phyloP scores from a whole-genome alignment of 2,113 vertebrate species.

The Nannospalax galili region DNA sequence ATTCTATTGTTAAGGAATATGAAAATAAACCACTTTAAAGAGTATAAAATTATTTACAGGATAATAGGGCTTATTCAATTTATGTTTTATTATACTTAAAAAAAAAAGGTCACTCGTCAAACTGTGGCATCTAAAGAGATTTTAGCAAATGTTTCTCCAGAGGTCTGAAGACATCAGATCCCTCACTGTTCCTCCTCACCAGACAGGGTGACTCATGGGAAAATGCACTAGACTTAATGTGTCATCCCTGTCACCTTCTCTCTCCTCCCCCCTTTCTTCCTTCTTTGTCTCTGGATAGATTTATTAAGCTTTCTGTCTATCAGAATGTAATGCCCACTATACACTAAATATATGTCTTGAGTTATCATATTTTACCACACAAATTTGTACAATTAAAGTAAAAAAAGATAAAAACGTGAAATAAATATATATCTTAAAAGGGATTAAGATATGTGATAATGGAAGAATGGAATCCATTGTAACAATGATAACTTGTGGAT shows the following conservation, averaged over 20 bases:
- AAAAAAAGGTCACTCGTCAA: background rate
- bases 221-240: background rate
- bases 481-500: background rate
- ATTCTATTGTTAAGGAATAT: slow-evolving; percentile 1
- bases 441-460: background rate
- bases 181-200: background rate
- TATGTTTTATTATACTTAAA: background rate
- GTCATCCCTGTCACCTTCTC: background rate
- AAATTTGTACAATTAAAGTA: background rate
- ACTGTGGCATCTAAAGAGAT: background rate
- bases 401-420: background rate
- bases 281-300: background rate
- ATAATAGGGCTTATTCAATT: background rate
- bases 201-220: background rate
- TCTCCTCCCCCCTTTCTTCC: background rate
- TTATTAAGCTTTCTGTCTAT: background rate
- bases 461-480: background rate
- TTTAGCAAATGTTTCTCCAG: background rate
- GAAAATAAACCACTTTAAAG: slow-evolving; percentile 16
- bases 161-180: background rate
- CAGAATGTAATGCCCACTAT: background rate
- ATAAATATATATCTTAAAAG: background rate
- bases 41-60: background rate
- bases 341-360: background rate
- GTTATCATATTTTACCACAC: background rate